Evolutionary conservation across 1,140 invertebrate species (phyloP).

Genomic region (Tetramorium alpestre): DNA sequence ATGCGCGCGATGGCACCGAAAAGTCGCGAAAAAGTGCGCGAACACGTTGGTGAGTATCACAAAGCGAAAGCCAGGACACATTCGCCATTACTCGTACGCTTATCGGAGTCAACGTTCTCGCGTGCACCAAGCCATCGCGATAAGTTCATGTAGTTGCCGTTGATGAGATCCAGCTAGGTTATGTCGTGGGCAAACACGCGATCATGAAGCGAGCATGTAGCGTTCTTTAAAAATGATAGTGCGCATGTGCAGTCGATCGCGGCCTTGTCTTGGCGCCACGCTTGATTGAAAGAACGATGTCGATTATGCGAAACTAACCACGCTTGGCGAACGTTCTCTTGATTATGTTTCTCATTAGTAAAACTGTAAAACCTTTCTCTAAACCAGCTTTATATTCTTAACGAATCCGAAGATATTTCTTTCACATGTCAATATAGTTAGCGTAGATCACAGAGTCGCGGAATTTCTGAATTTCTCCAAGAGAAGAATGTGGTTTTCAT

Average conservation of each 20-base stretch:
- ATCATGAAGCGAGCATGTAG: constrained; percentile 9
- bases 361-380: background rate
- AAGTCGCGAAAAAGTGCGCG: background rate
- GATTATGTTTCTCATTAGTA: background rate
- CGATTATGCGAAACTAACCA: background rate
- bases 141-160: background rate
- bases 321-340: background rate
- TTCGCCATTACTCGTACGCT: constrained; percentile 16
- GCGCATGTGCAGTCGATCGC: constrained; percentile 47
- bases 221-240: constrained; percentile 3
- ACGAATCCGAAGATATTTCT: background rate
- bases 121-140: constrained; percentile 35
- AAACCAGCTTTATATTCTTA: background rate
- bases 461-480: background rate
- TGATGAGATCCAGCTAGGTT: constrained; percentile 33
- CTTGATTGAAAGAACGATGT: background rate
- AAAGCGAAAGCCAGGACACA: background rate
- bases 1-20: background rate
- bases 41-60: constrained; percentile 20
- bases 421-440: background rate
- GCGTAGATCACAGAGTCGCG: background rate
- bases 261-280: constrained; percentile 13
- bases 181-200: constrained; percentile 21
- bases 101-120: constrained; percentile 6
- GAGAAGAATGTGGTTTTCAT: constrained; percentile 24